These are phyloP conservation scores for Mesembrinibis cayennensis DNA, from an alignment of 2,113 vertebrate species.

Conservation along the genomic window DNA sequence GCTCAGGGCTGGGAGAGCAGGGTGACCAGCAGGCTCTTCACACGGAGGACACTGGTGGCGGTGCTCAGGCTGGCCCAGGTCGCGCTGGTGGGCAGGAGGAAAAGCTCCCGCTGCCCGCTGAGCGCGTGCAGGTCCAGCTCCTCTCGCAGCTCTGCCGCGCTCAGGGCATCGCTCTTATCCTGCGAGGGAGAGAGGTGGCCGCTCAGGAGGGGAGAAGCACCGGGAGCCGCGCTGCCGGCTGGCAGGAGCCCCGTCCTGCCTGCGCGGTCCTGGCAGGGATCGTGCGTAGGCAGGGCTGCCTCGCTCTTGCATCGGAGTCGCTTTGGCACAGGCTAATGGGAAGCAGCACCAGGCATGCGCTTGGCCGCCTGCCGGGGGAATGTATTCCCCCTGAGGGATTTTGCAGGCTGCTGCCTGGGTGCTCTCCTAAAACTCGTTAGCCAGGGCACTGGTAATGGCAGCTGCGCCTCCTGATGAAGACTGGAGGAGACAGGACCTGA, in stretches of 20 bases:
- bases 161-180: constrained; percentile 80
- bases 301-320: fast-evolving
- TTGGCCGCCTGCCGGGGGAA: not conserved
- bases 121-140: constrained; percentile 78
- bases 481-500: not conserved
- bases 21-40: constrained; percentile 82
- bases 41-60: constrained; percentile 70
- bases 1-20: constrained; percentile 72
- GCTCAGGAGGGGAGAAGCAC: not conserved
- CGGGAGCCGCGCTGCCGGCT: fast-evolving
- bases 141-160: constrained; percentile 74
- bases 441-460: not conserved
- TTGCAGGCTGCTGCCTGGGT: not conserved
- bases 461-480: fast-evolving
- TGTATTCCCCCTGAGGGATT: not conserved
- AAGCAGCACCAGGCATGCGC: not conserved
- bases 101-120: constrained; percentile 73
- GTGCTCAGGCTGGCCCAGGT: constrained; percentile 66
- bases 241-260: not conserved
- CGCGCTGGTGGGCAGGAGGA: constrained; percentile 81
- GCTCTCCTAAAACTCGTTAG: not conserved
- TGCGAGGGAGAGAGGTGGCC: constrained; percentile 1
- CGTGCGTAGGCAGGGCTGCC: not conserved
- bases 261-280: not conserved
- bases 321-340: not conserved